Evolutionary conservation across 2,888 invertebrate genomes (phyloP), one percentile per base, ranked within the genome.

Genomic region (Tryphoninae sp.): DNA sequence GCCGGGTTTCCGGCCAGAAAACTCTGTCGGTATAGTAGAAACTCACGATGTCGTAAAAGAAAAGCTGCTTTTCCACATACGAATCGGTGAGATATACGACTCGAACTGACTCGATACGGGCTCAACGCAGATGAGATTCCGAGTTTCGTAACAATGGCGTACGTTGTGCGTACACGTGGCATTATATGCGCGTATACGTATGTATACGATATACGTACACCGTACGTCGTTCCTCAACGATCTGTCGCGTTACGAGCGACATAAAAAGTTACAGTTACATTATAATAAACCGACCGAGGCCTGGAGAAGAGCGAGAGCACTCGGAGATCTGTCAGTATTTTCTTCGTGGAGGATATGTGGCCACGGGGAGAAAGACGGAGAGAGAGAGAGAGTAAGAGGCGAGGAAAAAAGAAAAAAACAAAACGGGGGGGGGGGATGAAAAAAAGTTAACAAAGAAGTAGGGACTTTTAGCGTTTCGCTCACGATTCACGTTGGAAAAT

Each of bases 241-340:
- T 85, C 82, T 85, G 81, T 83, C 79, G 79, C 83, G 85, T 89
- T 89, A 88, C 89, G 87, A 88, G 86, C 75, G 84, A 78, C 86
- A 87, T 91, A 90, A 90, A 91, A 91, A 87, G 89, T 90, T 88
- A 90, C 85, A 88, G 89, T 90, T 89, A 89, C 88, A 88, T 89
- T 89, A 89, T 89, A 90, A 91, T 89, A 90, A 91, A 89, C 89
- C 84, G 67, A 59, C 23, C 58, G 58, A 71, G 80, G 82, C 81
- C 74, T 64, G 75, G 75, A 72, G 65, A 23, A 19, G 22, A 65
- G 23, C 22, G 22, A 26, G 45, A 59, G 71, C 53, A 33, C 62
- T 26, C 62, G 51, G 51, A 59, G 74, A 42, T 65, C 71, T 55
- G 61, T 69, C 62, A 45, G 68, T 69, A 59, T 59, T 9, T 13